phyloP scores from a whole-genome alignment of 1,140 invertebrate genomes.

The Halyomorpha halys region DNA sequence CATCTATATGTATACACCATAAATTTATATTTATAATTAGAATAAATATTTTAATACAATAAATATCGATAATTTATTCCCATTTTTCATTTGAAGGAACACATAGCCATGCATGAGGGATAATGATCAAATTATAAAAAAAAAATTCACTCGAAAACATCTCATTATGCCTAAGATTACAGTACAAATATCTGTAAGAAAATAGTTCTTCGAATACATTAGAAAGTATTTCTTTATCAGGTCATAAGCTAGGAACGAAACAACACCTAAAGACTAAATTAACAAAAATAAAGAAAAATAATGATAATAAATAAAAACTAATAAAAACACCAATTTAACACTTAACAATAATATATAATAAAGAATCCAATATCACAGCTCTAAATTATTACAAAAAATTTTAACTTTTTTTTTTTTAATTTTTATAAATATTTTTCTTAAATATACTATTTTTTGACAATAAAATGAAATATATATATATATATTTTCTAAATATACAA shows the following conservation, averaged over 20 bases:
- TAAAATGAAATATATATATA: slow-evolving; percentile 1
- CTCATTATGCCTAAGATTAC: background rate
- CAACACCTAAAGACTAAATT: background rate
- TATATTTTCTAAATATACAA: slow-evolving; percentile 3
- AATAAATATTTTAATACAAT: background rate
- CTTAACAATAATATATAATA: slow-evolving; percentile 10
- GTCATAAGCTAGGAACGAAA: slow-evolving; percentile 14
- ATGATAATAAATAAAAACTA: background rate
- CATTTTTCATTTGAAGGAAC: slow-evolving; percentile 3
- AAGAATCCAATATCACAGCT: slow-evolving; percentile 9
- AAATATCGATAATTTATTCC: background rate
- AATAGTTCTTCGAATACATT: slow-evolving; percentile 14
- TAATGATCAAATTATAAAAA: background rate
- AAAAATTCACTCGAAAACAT: background rate
- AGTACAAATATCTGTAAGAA: slow-evolving; percentile 18
- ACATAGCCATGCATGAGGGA: slow-evolving; percentile 15
- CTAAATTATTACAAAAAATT: slow-evolving; percentile 8
- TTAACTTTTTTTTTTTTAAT: background rate
- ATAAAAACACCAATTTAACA: slow-evolving; percentile 1
- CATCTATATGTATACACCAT: background rate
- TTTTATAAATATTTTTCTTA: slow-evolving; percentile 10
- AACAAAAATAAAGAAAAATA: background rate
- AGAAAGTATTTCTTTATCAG: background rate
- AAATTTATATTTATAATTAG: background rate
- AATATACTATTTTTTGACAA: slow-evolving; percentile 2